phyloP scores from a whole-genome alignment of 2,797 vertebrate species.

The Craterocephalus amniculus region DNA sequence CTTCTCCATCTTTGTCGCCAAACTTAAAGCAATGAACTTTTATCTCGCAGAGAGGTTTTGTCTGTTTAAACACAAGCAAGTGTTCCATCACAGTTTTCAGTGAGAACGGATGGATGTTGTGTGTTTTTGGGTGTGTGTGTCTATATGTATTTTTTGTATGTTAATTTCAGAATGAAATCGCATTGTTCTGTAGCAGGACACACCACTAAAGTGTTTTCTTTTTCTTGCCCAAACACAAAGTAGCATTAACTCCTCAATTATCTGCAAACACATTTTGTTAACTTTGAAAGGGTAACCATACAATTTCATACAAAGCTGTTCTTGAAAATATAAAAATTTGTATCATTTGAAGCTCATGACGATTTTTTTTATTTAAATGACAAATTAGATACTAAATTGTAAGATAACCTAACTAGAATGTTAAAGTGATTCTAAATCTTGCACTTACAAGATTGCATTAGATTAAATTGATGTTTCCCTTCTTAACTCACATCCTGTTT shows the following conservation, averaged over 20 bases:
- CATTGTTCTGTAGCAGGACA: not conserved
- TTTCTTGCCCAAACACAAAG: not conserved
- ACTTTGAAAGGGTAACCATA: not conserved
- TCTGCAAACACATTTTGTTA: not conserved
- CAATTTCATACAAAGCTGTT: not conserved
- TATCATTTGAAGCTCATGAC: not conserved
- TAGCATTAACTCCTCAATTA: not conserved
- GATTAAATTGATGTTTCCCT: not conserved
- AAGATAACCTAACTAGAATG: too few species aligned
- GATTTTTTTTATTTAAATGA: not conserved
- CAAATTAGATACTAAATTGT: not conserved
- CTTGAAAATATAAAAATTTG: too few species aligned
- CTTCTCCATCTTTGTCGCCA: slow-evolving; percentile 40
- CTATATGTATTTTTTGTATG: too few species aligned
- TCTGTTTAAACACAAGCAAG: slow-evolving; percentile 6
- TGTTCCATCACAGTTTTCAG: slow-evolving; percentile 31
- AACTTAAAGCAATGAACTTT: slow-evolving; percentile 43
- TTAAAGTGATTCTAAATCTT: too few species aligned
- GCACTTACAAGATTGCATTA: not conserved
- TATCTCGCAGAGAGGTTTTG: slow-evolving; percentile 33
- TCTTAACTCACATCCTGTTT: not conserved
- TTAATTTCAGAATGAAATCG: not conserved
- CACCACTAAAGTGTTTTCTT: not conserved
- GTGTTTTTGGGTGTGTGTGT: not conserved
- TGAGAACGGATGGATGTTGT: slow-evolving; percentile 5